These are phyloP conservation scores for Siniperca undulata DNA, from an alignment of 2,797 vertebrate genomes.

Conservation along the genomic window DNA sequence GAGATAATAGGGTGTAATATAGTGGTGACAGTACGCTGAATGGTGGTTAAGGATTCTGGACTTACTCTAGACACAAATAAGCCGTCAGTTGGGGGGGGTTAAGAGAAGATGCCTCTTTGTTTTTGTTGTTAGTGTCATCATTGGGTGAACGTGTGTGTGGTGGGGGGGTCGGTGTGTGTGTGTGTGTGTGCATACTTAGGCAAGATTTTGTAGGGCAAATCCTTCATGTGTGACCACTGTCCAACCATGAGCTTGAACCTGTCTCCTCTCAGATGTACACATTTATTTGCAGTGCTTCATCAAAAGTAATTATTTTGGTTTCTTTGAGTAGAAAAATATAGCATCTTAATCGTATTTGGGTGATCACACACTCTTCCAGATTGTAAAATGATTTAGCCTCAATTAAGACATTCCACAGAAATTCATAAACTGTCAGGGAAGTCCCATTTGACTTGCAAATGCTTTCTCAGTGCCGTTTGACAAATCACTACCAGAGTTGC, in stretches of 20 bases:
- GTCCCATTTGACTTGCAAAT: background rate
- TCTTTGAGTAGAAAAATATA: background rate
- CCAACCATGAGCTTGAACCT: background rate
- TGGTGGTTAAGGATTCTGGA: slow-evolving; percentile 32
- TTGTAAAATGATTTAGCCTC: background rate
- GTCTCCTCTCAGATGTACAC: background rate
- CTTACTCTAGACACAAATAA: slow-evolving; percentile 28
- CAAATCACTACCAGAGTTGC: slow-evolving; percentile 12
- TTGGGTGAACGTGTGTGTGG: slow-evolving; percentile 20
- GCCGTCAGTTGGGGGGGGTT: background rate
- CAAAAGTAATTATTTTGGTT: background rate
- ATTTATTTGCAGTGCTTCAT: background rate
- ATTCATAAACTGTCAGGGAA: slow-evolving; percentile 5
- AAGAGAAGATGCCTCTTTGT: slow-evolving; percentile 42
- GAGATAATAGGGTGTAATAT: slow-evolving; percentile 32
- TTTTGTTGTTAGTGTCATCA: slow-evolving; percentile 32
- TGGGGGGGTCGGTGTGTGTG: no score
- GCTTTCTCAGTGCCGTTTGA: background rate
- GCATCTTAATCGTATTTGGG: background rate
- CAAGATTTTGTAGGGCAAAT: background rate
- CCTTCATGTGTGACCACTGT: background rate
- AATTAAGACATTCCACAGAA: slow-evolving; percentile 24
- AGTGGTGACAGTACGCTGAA: slow-evolving; percentile 54
- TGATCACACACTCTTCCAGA: background rate
- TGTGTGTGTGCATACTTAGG: background rate